A percentile compares a stretch with the other conserved stretches of the same genome.
Evolutionary conservation across 2,797 vertebrate genomes (phyloP).

Genomic region (Poecilia wingei): DNA sequence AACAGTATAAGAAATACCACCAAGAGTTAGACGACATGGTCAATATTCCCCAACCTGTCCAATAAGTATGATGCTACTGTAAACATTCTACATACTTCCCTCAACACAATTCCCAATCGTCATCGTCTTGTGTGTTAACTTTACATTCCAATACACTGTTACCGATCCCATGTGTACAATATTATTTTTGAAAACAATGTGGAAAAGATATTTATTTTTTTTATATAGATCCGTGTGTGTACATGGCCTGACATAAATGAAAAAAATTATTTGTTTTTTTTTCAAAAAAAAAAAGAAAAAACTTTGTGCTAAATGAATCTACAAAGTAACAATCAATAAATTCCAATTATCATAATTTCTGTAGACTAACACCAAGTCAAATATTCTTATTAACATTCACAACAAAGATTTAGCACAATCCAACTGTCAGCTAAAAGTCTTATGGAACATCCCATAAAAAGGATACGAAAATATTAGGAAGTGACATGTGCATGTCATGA

Average conservation of each 20-base stretch:
- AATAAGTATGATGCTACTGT: background rate
- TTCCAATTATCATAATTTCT: background rate
- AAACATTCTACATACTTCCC: too few relatives aligned
- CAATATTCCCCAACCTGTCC: background rate
- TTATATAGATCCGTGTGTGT: too few relatives aligned
- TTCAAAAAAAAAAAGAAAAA: background rate
- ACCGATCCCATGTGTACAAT: too few relatives aligned
- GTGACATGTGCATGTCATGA: background rate
- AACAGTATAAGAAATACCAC: background rate
- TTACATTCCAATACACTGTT: too few relatives aligned
- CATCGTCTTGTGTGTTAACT: too few relatives aligned
- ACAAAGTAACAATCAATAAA: too few relatives aligned
- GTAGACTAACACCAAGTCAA: background rate
- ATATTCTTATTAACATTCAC: background rate
- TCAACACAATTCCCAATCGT: too few relatives aligned
- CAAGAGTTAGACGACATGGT: background rate
- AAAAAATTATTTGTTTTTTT: too few relatives aligned
- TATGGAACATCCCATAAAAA: background rate
- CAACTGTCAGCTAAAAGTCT: background rate
- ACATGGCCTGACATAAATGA: too few relatives aligned
- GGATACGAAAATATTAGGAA: background rate
- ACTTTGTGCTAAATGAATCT: background rate
- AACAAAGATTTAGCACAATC: background rate
- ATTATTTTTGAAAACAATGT: too few relatives aligned
- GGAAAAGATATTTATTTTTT: too few relatives aligned